Evolutionary conservation across 2,113 vertebrate genomes (phyloP).

Genomic region (Cyprinodon variegatus): DNA sequence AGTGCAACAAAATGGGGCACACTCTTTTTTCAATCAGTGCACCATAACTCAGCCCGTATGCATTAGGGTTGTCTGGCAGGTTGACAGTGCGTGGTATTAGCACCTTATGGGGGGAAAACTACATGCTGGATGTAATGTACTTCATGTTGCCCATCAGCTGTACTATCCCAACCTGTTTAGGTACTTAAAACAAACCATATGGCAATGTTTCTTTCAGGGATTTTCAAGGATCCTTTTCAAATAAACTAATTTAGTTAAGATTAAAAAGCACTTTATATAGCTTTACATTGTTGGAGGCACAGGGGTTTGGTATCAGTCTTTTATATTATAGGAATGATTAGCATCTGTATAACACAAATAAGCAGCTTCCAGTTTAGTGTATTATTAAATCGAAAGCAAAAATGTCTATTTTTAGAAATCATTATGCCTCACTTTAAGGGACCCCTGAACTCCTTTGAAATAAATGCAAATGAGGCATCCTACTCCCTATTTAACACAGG

Average conservation of each 20-base stretch:
- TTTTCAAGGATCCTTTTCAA: conserved; percentile 3
- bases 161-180: conserved; percentile 11
- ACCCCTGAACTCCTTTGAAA: too few relatives aligned
- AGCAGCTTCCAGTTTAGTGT: neutral
- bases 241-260: conserved; percentile 20
- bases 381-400: neutral
- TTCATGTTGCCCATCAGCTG: conserved; percentile 28
- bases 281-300: too few relatives aligned
- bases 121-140: conserved; percentile 27
- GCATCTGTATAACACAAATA: conserved; percentile 2
- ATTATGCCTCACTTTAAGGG: neutral
- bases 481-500: conserved; percentile 7
- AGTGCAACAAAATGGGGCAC: conserved; percentile 29
- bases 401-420: too few relatives aligned
- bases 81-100: conserved; percentile 43
- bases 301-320: neutral
- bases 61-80: conserved; percentile 40
- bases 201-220: conserved; percentile 1
- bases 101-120: conserved; percentile 29
- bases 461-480: too few relatives aligned
- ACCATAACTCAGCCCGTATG: conserved; percentile 20
- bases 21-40: conserved; percentile 41
- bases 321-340: neutral
- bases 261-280: neutral
- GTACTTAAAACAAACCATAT: conserved; percentile 19